Evolutionary conservation across 2,113 vertebrate genomes (phyloP), one percentile per base, ranked within the genome.

Genomic region (Hippopotamus amphibius): DNA sequence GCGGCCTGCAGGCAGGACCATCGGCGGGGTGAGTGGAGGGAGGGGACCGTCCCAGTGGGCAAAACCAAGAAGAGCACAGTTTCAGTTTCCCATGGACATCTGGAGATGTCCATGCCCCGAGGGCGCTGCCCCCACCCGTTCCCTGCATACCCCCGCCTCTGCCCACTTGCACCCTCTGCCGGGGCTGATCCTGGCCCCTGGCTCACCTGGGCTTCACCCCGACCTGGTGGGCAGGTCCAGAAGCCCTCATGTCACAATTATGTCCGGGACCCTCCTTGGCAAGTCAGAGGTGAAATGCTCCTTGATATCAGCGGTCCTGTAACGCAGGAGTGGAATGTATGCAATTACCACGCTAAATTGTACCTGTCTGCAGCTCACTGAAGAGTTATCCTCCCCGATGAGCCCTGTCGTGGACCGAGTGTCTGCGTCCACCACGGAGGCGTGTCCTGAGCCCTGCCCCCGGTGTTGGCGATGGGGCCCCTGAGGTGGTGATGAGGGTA

Each of bases 101-200:
- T 63, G 26, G 14, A 37, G 53, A 4, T 28, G 13, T n/a, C 85
- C 22, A 5, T 2, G 0, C 6, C 13, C 10, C 22, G 3, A 3
- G 24, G 7, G 2, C 0, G 5, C 14, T 0, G 4, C 8, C 9
- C 61, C 33, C 9, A 37, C 30, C 59, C 7, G 24, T 37, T 33
- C 15, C 3, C 33, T 6, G 8, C 30, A 16, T 12, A 1, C 74
- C 12, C 0, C 0, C 33, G 8, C 9, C 16, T 14, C 24, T 2
- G 26, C 1, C 30, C 28, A 3, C 72, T 17, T 37, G 15, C 2
- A 3, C 1, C 5, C 14, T 41, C 53, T 37, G 28, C 22, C 22
- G 0, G 12, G 46, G 9, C 30, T 11, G 4, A 0, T 50, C 63
- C 28, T 55, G 79, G 41, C 13, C 46, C 26, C 13, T 11, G 1